phyloP scores from a whole-genome alignment of 2,113 vertebrate species.

The Engystomops pustulosus region DNA sequence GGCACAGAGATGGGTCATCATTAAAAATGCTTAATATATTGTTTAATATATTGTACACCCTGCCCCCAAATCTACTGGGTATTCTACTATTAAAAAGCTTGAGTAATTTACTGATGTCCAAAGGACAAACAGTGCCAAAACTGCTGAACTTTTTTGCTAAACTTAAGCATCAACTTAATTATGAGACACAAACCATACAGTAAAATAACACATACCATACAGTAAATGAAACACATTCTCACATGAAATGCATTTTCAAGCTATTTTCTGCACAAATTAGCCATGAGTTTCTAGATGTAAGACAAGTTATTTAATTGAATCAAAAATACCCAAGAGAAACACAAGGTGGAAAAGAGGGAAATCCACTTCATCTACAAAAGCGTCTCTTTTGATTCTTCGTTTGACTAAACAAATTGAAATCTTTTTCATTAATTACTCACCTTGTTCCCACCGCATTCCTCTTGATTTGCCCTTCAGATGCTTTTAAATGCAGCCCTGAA shows the following conservation, averaged over 20 bases:
- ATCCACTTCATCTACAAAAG: slow-evolving; percentile 53
- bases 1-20: no score
- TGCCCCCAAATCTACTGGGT: not conserved
- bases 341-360: slow-evolving; percentile 38
- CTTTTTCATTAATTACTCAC: slow-evolving; percentile 54
- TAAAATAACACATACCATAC: slow-evolving; percentile 15
- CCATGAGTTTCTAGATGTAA: slow-evolving; percentile 46
- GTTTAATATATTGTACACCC: no score
- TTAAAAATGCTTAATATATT: no score
- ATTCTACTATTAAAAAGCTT: not conserved
- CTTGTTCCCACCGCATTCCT: slow-evolving; percentile 30
- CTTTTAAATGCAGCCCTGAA: slow-evolving; percentile 27
- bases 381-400: slow-evolving; percentile 50
- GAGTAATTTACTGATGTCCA: not conserved
- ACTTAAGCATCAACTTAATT: slow-evolving; percentile 31
- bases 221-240: slow-evolving; percentile 41
- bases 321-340: slow-evolving; percentile 49
- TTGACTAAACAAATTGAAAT: slow-evolving; percentile 56
- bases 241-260: slow-evolving; percentile 37
- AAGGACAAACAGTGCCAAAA: not conserved
- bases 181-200: slow-evolving; percentile 24
- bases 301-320: slow-evolving; percentile 56
- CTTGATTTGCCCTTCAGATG: slow-evolving; percentile 45
- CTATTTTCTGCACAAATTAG: slow-evolving; percentile 55
- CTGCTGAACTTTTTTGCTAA: not conserved